A percentile compares a stretch with the other conserved stretches of the same genome.
These are phyloP conservation scores for Threskiornis aethiopicus DNA, from an alignment of 2,797 vertebrate species.

Conservation along the genomic window DNA sequence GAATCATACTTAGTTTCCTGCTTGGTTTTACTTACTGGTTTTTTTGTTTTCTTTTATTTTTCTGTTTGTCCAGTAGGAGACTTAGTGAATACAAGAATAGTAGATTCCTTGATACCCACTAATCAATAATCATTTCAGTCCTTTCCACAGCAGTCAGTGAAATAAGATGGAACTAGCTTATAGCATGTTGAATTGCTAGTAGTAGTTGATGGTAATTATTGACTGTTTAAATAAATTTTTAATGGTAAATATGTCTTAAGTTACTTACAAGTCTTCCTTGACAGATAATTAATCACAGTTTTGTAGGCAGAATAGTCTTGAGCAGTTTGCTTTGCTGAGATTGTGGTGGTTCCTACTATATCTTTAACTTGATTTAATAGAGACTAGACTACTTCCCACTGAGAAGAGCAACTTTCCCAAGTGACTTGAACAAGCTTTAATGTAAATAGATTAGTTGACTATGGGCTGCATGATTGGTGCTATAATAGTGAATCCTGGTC, in stretches of 20 bases:
- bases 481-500: constrained; percentile 41
- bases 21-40: not conserved
- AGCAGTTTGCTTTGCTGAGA: not conserved
- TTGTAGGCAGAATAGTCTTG: constrained; percentile 49
- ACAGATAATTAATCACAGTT: not conserved
- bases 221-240: not conserved
- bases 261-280: not conserved
- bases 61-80: not conserved
- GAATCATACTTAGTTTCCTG: not conserved
- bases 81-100: not conserved
- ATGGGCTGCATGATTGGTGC: constrained; percentile 69
- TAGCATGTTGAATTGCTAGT: not conserved
- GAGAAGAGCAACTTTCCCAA: constrained; percentile 19
- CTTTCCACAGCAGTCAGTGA: not conserved
- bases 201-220: not conserved
- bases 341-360: not conserved
- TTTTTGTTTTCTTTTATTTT: not conserved
- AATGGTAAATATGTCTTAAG: not conserved
- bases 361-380: constrained; percentile 44
- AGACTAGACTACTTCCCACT: constrained; percentile 72
- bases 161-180: not conserved
- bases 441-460: constrained; percentile 83
- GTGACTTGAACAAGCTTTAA: constrained; percentile 73
- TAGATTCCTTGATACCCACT: not conserved
- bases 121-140: not conserved